A percentile compares a stretch with the other conserved stretches of the same genome.
These are phyloP conservation scores for Elymnias hypermnestra DNA, from an alignment of 1,140 invertebrate genomes.

Conservation along the genomic window DNA sequence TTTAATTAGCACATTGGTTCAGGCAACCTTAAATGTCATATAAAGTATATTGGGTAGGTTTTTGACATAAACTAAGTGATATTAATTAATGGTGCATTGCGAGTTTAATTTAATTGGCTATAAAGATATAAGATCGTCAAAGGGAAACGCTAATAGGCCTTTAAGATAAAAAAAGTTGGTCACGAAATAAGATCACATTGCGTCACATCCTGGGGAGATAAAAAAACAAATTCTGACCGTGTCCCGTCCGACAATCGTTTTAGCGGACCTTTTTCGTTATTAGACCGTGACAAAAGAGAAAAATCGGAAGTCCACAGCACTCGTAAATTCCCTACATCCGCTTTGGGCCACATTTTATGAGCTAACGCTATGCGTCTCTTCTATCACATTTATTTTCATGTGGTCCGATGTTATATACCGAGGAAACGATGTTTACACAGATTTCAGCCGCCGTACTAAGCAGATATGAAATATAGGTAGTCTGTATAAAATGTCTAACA, in stretches of 20 bases:
- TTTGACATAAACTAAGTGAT: too few relatives aligned
- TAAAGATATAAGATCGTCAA: too few relatives aligned
- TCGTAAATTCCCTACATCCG: slow-evolving; percentile 23
- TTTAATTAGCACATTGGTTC: too few relatives aligned
- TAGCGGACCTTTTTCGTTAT: slow-evolving; percentile 32
- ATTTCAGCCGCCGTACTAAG: too few relatives aligned
- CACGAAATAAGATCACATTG: slow-evolving; percentile 29
- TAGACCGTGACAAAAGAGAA: slow-evolving; percentile 34
- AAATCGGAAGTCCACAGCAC: slow-evolving; percentile 29
- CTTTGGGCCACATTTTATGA: slow-evolving; percentile 23
- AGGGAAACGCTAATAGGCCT: slow-evolving; percentile 17
- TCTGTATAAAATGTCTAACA: too few relatives aligned
- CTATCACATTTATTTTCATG: slow-evolving; percentile 21
- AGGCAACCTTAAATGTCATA: too few relatives aligned
- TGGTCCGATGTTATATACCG: slow-evolving; percentile 11
- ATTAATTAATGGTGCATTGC: too few relatives aligned
- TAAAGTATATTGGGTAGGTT: too few relatives aligned
- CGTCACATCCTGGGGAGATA: slow-evolving; percentile 21
- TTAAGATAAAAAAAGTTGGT: slow-evolving; percentile 23
- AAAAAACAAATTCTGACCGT: slow-evolving; percentile 26
- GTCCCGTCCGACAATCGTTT: slow-evolving; percentile 22
- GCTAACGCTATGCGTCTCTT: slow-evolving; percentile 17
- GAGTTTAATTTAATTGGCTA: too few relatives aligned
- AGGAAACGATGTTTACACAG: not conserved
- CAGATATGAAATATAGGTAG: too few relatives aligned